A percentile compares a stretch with the other conserved stretches of the same genome.
phyloP scores from a whole-genome alignment of 2,888 invertebrate genomes.

The Clunio marinus region DNA sequence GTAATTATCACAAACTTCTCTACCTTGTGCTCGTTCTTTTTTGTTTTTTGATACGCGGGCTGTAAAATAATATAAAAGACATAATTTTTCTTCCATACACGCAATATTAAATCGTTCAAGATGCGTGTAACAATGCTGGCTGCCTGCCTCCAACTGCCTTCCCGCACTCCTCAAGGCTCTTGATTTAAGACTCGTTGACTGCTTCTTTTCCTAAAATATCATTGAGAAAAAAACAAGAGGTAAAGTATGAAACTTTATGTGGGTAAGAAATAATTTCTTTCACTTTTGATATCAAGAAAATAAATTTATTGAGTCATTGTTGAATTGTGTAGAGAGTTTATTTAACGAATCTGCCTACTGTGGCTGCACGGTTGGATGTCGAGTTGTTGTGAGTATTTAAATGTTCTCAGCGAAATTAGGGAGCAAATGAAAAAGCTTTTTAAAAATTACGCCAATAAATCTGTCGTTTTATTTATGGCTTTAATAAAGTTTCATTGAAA shows the following conservation, averaged over 20 bases:
- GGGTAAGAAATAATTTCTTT: neutral
- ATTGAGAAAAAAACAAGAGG: neutral
- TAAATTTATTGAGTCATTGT: conserved; percentile 28
- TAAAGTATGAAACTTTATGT: neutral
- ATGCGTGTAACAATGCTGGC: conserved; percentile 27
- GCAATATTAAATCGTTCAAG: conserved; percentile 15
- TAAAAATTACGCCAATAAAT: conserved; percentile 20
- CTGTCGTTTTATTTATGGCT: neutral
- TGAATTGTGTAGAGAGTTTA: conserved; percentile 23
- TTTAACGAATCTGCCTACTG: conserved; percentile 24
- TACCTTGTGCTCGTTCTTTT: neutral
- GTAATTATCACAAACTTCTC: conserved; percentile 5
- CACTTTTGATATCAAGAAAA: conserved; percentile 18
- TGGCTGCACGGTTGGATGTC: neutral
- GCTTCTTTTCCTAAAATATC: neutral
- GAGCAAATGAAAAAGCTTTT: conserved; percentile 20
- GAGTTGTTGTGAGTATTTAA: neutral
- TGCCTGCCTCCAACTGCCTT: neutral
- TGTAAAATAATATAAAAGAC: conserved; percentile 21
- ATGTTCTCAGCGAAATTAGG: conserved; percentile 8
- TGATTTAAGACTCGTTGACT: conserved; percentile 8
- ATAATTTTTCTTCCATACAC: conserved; percentile 7
- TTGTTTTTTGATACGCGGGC: neutral
- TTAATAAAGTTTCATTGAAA: neutral
- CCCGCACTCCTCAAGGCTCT: neutral